phyloP scores from a whole-genome alignment of 2,888 invertebrate species.

The Unio delphinus region DNA sequence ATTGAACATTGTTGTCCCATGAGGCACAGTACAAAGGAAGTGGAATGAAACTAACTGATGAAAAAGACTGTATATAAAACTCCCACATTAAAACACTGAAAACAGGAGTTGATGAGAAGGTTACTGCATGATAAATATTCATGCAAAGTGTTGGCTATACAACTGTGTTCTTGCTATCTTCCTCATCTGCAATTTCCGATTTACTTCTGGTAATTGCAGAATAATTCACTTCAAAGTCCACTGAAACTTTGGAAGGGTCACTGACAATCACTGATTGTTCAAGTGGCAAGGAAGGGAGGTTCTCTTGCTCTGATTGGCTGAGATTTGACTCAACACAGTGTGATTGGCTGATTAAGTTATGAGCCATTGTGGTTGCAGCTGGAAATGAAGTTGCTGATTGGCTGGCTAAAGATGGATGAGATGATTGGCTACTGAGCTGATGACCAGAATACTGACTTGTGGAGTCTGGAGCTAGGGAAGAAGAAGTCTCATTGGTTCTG shows the following conservation, averaged over 20 bases:
- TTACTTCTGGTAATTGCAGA: conserved; percentile 13
- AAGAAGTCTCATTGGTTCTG: conserved; percentile 26
- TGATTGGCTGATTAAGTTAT: conserved; percentile 5
- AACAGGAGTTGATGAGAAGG: no score
- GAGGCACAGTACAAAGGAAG: no score
- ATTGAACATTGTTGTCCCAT: no score
- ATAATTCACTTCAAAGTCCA: no score
- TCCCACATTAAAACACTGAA: no score
- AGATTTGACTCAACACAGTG: conserved; percentile 9
- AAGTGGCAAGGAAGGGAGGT: no score
- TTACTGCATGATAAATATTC: no score
- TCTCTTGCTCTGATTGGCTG: conserved; percentile 4
- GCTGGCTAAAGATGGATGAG: conserved; percentile 11
- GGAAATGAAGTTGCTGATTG: conserved; percentile 31
- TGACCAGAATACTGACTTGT: conserved; percentile 8
- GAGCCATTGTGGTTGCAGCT: conserved; percentile 18
- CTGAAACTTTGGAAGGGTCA: no score
- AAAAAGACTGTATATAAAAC: no score
- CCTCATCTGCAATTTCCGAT: conserved; percentile 23
- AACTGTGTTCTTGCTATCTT: conserved; percentile 19
- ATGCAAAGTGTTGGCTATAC: conserved; percentile 8
- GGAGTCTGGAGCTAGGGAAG: conserved; percentile 21
- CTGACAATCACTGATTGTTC: no score
- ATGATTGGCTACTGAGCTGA: conserved; percentile 6
- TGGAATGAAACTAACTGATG: no score